These are phyloP conservation scores for Hypena proboscidalis DNA, from an alignment of 2,888 invertebrate species.

Conservation along the genomic window DNA sequence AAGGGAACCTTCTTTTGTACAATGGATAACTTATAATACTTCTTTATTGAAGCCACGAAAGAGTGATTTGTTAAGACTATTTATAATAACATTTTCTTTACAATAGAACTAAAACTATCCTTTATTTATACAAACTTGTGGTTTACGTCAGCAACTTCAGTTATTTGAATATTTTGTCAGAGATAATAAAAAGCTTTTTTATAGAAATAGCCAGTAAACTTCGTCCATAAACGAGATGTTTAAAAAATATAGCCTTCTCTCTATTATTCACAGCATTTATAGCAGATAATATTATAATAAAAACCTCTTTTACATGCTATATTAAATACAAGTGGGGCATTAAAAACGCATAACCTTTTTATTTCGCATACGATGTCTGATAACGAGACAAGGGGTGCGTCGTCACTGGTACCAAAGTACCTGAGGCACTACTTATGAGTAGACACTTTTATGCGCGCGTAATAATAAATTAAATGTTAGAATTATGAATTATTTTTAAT, in stretches of 20 bases:
- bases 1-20: too few relatives aligned
- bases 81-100: too few relatives aligned
- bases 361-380: conserved; percentile 13
- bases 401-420: conserved; percentile 1
- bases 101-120: too few relatives aligned
- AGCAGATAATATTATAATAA: conserved; percentile 5
- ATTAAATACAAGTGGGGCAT: conserved; percentile 3
- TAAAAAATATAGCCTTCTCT: background rate
- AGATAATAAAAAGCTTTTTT: too few relatives aligned
- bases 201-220: too few relatives aligned
- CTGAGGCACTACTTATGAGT: conserved; percentile 1
- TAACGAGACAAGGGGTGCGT: conserved; percentile 24
- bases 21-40: too few relatives aligned
- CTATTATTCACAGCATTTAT: background rate
- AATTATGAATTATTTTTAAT: background rate
- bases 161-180: too few relatives aligned
- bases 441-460: background rate
- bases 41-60: too few relatives aligned
- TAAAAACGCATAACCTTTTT: conserved; percentile 17
- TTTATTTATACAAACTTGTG: too few relatives aligned
- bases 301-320: background rate
- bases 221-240: too few relatives aligned
- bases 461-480: conserved; percentile 1
- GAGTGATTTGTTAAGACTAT: too few relatives aligned
- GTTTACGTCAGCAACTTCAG: too few relatives aligned